Conservation (phyloP, 2,113 vertebrate genomes). For the Centropus unirufus region DNA sequence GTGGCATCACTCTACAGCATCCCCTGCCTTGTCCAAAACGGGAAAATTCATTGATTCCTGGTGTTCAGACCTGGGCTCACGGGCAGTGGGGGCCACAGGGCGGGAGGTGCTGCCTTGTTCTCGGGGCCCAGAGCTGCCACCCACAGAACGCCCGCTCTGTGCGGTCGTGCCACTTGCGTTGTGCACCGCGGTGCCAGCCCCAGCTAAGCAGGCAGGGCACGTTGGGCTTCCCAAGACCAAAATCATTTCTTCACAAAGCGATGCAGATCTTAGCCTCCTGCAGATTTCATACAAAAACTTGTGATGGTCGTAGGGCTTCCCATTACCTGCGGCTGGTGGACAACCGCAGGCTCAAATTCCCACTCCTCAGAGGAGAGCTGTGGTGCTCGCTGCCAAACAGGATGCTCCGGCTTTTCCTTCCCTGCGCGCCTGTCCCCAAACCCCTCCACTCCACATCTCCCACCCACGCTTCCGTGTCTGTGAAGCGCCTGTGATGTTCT, state of each 20-base stretch:
- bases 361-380: not conserved
- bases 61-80: fast-evolving
- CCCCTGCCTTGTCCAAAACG: not conserved
- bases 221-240: fast-evolving
- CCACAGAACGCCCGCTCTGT: fast-evolving
- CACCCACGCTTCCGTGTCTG: not conserved
- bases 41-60: not conserved
- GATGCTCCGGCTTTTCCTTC: not conserved
- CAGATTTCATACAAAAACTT: not conserved
- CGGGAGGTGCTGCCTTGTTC: not conserved
- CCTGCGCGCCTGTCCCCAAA: not conserved
- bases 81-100: not conserved
- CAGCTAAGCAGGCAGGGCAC: not conserved
- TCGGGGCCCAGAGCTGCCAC: not conserved
- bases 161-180: fast-evolving
- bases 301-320: not conserved
- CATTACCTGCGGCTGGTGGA: not conserved
- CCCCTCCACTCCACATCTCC: not conserved
- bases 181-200: fast-evolving
- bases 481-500: not conserved
- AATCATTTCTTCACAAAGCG: not conserved
- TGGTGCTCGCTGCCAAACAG: not conserved
- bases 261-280: not conserved
- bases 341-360: fast-evolving
- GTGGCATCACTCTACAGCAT: not conserved